Percentiles rank a stretch among this genome's conserved stretches.
Evolutionary conservation across 1,140 invertebrate genomes (phyloP).

Genomic region (Eumeta japonica): DNA sequence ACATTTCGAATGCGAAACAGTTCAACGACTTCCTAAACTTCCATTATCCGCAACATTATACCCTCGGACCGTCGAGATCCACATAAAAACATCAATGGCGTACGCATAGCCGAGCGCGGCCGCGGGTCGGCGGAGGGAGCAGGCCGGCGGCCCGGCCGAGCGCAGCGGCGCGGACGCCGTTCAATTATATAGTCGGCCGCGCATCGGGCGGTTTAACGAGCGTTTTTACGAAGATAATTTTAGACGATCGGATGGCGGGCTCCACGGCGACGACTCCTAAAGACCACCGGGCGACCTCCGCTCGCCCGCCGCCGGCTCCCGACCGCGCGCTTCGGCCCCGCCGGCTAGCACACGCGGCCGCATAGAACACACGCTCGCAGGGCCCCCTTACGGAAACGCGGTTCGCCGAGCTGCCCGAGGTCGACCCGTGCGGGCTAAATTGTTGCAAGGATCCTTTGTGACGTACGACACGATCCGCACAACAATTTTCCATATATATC

Average conservation of each 20-base stretch:
- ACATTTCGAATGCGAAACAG: too few species aligned
- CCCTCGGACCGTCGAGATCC: conserved; percentile 1
- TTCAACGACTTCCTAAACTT: too few species aligned
- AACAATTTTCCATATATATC: conserved; percentile 1
- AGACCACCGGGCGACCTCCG: conserved; percentile 28
- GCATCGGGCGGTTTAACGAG: conserved; percentile 3
- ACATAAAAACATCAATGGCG: conserved; percentile 1
- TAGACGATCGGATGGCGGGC: conserved; percentile 3
- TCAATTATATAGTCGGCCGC: conserved; percentile 7
- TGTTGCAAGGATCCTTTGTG: background rate
- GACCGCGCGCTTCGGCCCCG: conserved; percentile 11
- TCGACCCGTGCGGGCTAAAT: too few species aligned
- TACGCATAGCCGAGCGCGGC: background rate
- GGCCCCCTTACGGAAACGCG: background rate
- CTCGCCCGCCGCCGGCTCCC: conserved; percentile 5
- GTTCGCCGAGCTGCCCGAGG: background rate
- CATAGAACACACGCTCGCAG: conserved; percentile 7
- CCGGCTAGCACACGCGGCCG: conserved; percentile 10
- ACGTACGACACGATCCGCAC: too few species aligned
- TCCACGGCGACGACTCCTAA: conserved; percentile 8
- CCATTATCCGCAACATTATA: background rate
- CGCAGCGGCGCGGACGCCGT: background rate
- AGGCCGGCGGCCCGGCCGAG: too few species aligned
- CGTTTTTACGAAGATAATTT: conserved; percentile 11
- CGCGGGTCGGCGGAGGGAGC: background rate